Evolutionary conservation across 2,113 vertebrate genomes (phyloP), one percentile per base, ranked within the genome.

Genomic region (Phylloscopus trochilus): DNA sequence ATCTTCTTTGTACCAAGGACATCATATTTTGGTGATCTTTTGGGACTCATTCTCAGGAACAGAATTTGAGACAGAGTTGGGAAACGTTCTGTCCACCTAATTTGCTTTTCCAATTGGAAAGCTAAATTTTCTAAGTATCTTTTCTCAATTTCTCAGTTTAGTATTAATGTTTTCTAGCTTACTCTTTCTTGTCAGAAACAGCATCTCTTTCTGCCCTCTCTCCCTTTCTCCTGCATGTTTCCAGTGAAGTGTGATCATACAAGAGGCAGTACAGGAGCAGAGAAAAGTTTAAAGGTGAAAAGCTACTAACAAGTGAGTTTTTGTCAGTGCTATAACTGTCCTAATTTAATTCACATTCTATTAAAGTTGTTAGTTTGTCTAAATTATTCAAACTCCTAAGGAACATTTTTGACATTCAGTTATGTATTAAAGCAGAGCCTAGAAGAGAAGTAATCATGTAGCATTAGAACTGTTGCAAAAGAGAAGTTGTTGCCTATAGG

Each of bases 61-160:
- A 33, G 22, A 58, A 5, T 46, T 83, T 47, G 69, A 47, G 14
- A 35, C 10, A 90, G 27, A 69, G 41, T 39, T 5, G 5, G 19
- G 18, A 74, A 82, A 62, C 0, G 0, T 35, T 55, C 30, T 83
- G 49, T 56, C 27, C 11, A 43, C 4, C 10, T 70, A 51, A 73
- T 66, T 35, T 56, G 4, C 11, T 87, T 68, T 93, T 52, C 30
- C 28, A 78, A 4, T 7, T n/a, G 14, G 78, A 89, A 60, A 5
- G 14, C 23, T 30, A 47, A 47, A 51, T 90, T 73, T 92, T 37
- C 20, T 35, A 19, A 39, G 24, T 35, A 59, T 30, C 10, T 55
- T 39, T 7, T 31, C 12, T 87, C 64, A 19, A 11, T 41, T 79
- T 83, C 28, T 68, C 63, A n/a, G 26, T 30, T 76, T n/a, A 46